Conservation (phyloP, 2,888 invertebrate species). For the Heliconius charithonia region DNA sequence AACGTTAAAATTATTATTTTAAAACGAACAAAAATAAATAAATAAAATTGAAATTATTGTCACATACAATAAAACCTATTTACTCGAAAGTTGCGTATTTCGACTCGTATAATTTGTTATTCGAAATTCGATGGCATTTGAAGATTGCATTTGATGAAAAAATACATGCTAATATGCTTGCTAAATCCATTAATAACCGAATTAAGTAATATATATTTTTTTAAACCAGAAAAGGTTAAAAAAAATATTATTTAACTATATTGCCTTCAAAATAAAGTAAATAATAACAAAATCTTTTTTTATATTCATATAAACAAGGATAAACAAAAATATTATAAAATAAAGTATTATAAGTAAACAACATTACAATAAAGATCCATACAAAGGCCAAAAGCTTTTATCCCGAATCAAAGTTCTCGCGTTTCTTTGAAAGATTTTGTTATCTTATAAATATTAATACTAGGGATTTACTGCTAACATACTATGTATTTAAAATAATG, state of each 20-base stretch:
- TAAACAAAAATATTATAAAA: neutral
- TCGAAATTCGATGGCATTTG: neutral
- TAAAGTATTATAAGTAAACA: conserved; percentile 8
- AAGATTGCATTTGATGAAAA: no score
- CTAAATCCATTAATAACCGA: no score
- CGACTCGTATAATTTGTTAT: conserved; percentile 10
- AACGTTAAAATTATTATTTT: neutral
- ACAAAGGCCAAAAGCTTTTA: conserved; percentile 9
- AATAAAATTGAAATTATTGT: neutral
- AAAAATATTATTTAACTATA: no score
- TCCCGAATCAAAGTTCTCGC: neutral
- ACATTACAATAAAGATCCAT: neutral
- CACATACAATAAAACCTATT: neutral
- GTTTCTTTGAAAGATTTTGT: neutral
- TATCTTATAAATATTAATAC: conserved; percentile 17
- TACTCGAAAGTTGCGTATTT: neutral
- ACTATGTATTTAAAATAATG: neutral
- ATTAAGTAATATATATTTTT: no score
- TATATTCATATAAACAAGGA: neutral
- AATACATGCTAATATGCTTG: neutral
- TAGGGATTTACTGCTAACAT: conserved; percentile 1
- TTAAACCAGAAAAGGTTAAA: no score
- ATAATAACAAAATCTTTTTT: neutral
- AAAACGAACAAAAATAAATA: neutral
- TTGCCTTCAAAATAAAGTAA: neutral